Base-by-base conservation (phyloP, 2,888 invertebrate genomes). In the Tholera decimalis region DNA sequence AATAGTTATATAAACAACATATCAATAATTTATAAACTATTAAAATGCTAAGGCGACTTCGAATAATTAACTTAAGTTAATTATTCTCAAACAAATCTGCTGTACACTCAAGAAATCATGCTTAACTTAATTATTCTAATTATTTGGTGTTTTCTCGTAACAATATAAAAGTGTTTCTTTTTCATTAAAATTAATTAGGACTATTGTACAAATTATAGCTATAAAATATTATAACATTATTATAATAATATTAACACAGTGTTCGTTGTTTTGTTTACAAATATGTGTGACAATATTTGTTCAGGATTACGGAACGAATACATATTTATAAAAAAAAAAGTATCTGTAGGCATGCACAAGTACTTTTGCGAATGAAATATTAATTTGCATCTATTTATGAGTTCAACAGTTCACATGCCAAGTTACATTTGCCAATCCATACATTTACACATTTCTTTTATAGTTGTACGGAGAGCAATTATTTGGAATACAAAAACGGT, bases 1-100 rank as follows among this genome's bases (percentile, higher is more conserved):
- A 73, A 82, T 75, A 64, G 46, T 72, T 73, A 57, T 49, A 46
- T 55, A 72, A 77, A 55, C 61, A 76, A 78, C 65, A 69, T 79
- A 75, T 74, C 24, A 72, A 75, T 81, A 73, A 72, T 80, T 59
- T 69, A 80, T 43, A 57, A 80, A 76, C 77, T 84, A 84, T 77
- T 65, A 46, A 83, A 85, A 83, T 85, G 85, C 85, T 78, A 75
- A 69, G 75, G 73, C 58, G 62, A 77, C 78, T 83, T 75, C 61
- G 68, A 74, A 73, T 72, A 56, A 78, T 74, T 67, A 74, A 55
- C 61, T 59, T 26, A 39, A 60, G 64, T 56, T 39, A 67, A 63
- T 69, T 66, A 79, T 74, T 79, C 20, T 46, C 20, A 57, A 46
- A 63, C 60, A 68, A 71, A 66, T 72, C 46, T n/a, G n/a, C n/a